These are phyloP conservation scores for Gandaritis pyraliata DNA, from an alignment of 2,888 invertebrate species.

Conservation along the genomic window DNA sequence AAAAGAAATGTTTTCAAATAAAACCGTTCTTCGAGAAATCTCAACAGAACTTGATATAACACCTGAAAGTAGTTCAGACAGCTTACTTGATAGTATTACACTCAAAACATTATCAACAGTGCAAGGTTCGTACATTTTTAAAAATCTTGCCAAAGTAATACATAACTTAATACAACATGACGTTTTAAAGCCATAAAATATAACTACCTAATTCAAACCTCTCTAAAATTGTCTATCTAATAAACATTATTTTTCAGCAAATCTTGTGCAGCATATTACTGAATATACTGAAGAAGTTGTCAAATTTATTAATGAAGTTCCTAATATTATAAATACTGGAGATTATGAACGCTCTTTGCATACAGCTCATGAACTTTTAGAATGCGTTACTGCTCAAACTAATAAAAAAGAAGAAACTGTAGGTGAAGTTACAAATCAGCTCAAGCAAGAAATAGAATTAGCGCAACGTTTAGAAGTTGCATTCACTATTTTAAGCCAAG, in stretches of 20 bases:
- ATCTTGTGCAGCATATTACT: conserved; percentile 53
- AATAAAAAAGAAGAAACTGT: conserved; percentile 18
- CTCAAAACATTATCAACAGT: conserved; percentile 18
- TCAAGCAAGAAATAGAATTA: conserved; percentile 42
- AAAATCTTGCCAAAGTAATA: too few species aligned
- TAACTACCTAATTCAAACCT: too few species aligned
- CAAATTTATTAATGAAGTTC: conserved; percentile 48
- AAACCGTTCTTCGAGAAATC: neutral
- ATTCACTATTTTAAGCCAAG: conserved; percentile 42
- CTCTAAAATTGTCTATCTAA: too few species aligned
- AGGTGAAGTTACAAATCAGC: conserved; percentile 35
- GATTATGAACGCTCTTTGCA: conserved; percentile 49
- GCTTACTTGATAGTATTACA: neutral
- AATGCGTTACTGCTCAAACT: conserved; percentile 44
- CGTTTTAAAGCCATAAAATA: too few species aligned
- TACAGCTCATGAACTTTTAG: conserved; percentile 54
- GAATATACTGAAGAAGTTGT: conserved; percentile 52
- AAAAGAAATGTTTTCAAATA: neutral
- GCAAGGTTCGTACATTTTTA: conserved; percentile 10
- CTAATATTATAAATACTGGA: conserved; percentile 41
- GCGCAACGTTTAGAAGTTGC: conserved; percentile 46
- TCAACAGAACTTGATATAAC: conserved; percentile 11
- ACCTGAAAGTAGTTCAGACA: conserved; percentile 1
- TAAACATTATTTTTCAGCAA: conserved; percentile 51
- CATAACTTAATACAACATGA: too few species aligned